Conservation (phyloP, 2,113 vertebrate species). For the Amphiprion percula region DNA sequence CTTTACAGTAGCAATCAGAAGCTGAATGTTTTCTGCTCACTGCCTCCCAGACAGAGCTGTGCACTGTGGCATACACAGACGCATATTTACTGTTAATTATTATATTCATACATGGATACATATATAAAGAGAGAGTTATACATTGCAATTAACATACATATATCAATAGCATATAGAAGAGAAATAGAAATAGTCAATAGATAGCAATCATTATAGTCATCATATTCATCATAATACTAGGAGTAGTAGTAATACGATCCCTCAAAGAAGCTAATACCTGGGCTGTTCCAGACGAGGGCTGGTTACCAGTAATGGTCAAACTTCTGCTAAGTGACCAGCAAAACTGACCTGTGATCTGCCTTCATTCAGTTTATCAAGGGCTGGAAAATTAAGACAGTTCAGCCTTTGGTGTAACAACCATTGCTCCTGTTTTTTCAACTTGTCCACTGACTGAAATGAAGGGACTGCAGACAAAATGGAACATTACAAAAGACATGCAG, state of each 20-base stretch:
- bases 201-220: slow-evolving; percentile 81
- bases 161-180: slow-evolving; percentile 88
- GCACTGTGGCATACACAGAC: slow-evolving; percentile 78
- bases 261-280: slow-evolving; percentile 80
- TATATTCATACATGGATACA: slow-evolving; percentile 87
- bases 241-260: slow-evolving; percentile 82
- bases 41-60: slow-evolving; percentile 59
- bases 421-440: too few relatives aligned
- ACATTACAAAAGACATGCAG: too few relatives aligned
- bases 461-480: slow-evolving; percentile 1
- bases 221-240: slow-evolving; percentile 85
- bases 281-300: slow-evolving; percentile 80
- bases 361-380: neutral
- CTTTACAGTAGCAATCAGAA: neutral
- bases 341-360: slow-evolving; percentile 18
- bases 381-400: slow-evolving; percentile 3
- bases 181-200: slow-evolving; percentile 85
- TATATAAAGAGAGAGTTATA: slow-evolving; percentile 87
- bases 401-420: too few relatives aligned
- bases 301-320: too few relatives aligned
- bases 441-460: neutral
- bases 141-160: slow-evolving; percentile 88
- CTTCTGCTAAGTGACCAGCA: neutral
- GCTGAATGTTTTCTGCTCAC: slow-evolving; percentile 32
- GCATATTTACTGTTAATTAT: slow-evolving; percentile 81